Evolutionary conservation across 2,113 vertebrate species (phyloP).

Genomic region (Hoplias malabaricus): DNA sequence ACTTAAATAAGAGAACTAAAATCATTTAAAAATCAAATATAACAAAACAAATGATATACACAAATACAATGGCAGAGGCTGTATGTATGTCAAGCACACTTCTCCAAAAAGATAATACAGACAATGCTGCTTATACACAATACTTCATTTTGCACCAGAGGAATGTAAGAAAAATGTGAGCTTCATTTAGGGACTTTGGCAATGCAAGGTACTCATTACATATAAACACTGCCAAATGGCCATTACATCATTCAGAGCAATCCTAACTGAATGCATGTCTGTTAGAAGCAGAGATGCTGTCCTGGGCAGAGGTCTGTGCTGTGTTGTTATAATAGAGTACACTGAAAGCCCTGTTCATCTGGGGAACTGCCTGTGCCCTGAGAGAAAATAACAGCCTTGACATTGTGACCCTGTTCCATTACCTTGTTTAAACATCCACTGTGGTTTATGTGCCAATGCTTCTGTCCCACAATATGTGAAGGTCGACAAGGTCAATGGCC

Average conservation of each 20-base stretch:
- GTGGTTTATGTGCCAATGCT: background rate
- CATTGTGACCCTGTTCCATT: constrained; percentile 26
- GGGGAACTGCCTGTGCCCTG: background rate
- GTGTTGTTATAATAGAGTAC: constrained; percentile 1
- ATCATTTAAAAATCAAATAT: too few species aligned
- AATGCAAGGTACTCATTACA: constrained; percentile 17
- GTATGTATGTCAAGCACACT: background rate
- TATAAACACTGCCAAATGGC: constrained; percentile 23
- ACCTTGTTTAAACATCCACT: constrained; percentile 25
- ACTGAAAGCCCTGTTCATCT: constrained; percentile 11
- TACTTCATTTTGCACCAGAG: constrained; percentile 14
- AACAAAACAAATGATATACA: too few species aligned
- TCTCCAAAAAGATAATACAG: background rate
- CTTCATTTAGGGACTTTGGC: constrained; percentile 8
- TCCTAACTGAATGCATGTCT: constrained; percentile 18
- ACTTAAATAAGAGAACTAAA: too few species aligned
- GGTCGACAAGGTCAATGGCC: constrained; percentile 26
- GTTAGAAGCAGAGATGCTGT: background rate
- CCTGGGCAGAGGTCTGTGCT: background rate
- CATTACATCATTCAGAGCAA: constrained; percentile 25
- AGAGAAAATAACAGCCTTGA: constrained; percentile 2
- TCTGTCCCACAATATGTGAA: constrained; percentile 16
- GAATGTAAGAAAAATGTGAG: constrained; percentile 32
- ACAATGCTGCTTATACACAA: constrained; percentile 5
- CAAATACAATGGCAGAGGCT: background rate